Conservation (phyloP, 2,888 invertebrate genomes). For the Maniola hyperantus region DNA sequence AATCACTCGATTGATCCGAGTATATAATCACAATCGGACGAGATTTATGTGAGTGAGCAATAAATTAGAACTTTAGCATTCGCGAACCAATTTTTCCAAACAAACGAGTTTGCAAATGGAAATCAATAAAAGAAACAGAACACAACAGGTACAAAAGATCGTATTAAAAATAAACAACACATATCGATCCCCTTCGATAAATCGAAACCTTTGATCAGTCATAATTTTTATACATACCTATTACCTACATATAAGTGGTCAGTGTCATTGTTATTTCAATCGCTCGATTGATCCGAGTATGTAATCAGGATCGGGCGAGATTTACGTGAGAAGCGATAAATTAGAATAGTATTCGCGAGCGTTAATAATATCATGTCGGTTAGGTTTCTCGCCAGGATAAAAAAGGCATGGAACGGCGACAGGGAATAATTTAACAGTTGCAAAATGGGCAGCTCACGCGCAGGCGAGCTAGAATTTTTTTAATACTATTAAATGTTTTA, state of each 20-base stretch:
- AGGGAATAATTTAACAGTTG: too few relatives aligned
- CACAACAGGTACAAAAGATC: neutral
- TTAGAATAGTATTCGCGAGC: slow-evolving; percentile 5
- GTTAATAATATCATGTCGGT: too few relatives aligned
- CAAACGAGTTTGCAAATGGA: neutral
- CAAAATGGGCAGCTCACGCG: too few relatives aligned
- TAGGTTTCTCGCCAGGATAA: too few relatives aligned
- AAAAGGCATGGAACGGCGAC: too few relatives aligned
- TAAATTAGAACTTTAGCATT: slow-evolving; percentile 27
- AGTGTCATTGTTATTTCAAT: slow-evolving; percentile 28
- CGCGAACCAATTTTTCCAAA: too few relatives aligned
- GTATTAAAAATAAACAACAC: slow-evolving; percentile 1
- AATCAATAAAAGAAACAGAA: neutral
- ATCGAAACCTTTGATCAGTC: too few relatives aligned
- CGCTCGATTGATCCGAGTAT: slow-evolving; percentile 4
- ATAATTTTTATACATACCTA: too few relatives aligned
- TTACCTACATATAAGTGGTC: neutral
- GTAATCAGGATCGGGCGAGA: slow-evolving; percentile 28
- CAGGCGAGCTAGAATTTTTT: too few relatives aligned
- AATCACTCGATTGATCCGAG: slow-evolving; percentile 8
- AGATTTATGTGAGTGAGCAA: slow-evolving; percentile 37
- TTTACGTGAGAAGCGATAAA: slow-evolving; percentile 38
- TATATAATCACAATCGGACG: slow-evolving; percentile 24
- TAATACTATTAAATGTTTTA: too few relatives aligned
- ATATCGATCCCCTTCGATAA: neutral